Base-by-base conservation (phyloP, 1,140 invertebrate genomes). In the Hyles vespertilio region DNA sequence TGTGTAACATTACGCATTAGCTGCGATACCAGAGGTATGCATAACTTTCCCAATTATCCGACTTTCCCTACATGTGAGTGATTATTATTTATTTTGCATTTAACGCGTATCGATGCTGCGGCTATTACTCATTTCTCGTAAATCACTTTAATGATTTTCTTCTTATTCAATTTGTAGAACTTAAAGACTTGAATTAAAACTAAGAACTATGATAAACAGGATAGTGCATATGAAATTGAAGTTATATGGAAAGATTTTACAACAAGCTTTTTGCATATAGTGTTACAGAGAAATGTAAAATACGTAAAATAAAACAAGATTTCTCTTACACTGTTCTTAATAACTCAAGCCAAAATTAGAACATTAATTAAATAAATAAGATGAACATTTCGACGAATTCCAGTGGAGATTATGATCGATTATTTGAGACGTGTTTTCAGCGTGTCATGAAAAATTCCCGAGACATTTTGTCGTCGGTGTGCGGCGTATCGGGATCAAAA, bases 401-500 rank as follows among this genome's bases (percentile, higher is more conserved):
- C 69, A 54, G 69, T 69, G 52, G 63, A 81, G 80, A 85, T 85
- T 81, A 84, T 82, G 79, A 86, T 86, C 78, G 78, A 84, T 84
- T 82, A 81, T 79, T 80, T 79, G 73, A 59, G 77, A 74, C 70
- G 70, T 74, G 67, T 76, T 80, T 77, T 77, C 67, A 64, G 58
- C 53, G 63, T 60, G 70, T 74, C 55, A 68, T 74, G 76, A 84
- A 82, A 86, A 84, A 81, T 81, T 67, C 60, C 69, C 51, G 75
- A 72, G 76, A 79, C 77, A 69, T 79, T 77, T 76, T 70, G 75
- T 76, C 72, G 74, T 71, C 80, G 72, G 61, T 68, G 59, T 68
- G 59, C 61, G 62, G 72, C 77, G 80, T 84, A 72, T 79, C 83
- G 83, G 68, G 81, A 86, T 88, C 84, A 88, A 88, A 87, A 72